Evolutionary conservation across 2,113 vertebrate species (phyloP).

Genomic region (Elephas maximus): DNA sequence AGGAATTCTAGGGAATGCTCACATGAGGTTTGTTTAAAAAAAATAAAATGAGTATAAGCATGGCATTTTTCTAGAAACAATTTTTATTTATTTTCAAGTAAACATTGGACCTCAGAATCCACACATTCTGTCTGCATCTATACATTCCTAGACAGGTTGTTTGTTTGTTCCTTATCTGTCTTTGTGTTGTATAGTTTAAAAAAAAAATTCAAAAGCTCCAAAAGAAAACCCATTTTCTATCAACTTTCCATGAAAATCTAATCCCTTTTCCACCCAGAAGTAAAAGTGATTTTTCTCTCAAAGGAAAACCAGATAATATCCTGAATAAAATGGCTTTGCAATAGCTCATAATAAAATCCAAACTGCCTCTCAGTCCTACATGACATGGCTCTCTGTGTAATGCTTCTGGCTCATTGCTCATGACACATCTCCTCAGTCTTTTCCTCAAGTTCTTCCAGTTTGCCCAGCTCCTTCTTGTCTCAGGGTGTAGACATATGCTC

Average conservation of each 20-base stretch:
- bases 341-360: background rate
- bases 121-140: background rate
- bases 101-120: background rate
- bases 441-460: background rate
- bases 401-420: background rate
- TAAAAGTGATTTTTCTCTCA: background rate
- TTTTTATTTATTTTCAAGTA: constrained; percentile 13
- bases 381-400: fast-evolving
- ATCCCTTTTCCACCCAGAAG: background rate
- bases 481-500: fast-evolving
- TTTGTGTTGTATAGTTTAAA: background rate
- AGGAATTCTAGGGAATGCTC: background rate
- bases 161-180: background rate
- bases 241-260: background rate
- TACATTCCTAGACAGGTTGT: background rate
- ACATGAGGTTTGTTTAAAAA: background rate
- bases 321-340: background rate
- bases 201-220: background rate
- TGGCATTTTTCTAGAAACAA: background rate
- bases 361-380: background rate
- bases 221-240: background rate
- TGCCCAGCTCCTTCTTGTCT: background rate
- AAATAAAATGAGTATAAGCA: background rate
- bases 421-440: background rate
- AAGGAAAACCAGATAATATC: background rate